These are phyloP conservation scores for Narcine bancroftii DNA, from an alignment of 2,113 vertebrate genomes.

Conservation along the genomic window DNA sequence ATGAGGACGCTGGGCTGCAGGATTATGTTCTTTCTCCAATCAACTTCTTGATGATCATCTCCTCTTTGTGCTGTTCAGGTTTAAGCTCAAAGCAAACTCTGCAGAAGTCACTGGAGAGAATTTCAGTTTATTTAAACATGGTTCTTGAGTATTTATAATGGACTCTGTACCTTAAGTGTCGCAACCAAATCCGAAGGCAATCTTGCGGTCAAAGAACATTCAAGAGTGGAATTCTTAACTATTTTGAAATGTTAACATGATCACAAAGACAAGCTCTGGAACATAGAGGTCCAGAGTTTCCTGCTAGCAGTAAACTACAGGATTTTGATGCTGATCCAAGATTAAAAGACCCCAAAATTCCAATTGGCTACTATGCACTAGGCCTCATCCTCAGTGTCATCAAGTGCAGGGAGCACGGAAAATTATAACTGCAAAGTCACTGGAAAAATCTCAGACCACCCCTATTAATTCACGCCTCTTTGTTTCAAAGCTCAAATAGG, in stretches of 20 bases:
- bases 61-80: not conserved
- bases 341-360: too few relatives aligned
- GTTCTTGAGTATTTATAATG: not conserved
- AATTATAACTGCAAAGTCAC: too few relatives aligned
- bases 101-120: not conserved
- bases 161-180: not conserved
- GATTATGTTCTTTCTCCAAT: not conserved
- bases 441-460: too few relatives aligned
- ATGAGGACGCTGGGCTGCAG: not conserved
- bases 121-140: not conserved
- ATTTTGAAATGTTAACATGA: not conserved
- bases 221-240: not conserved
- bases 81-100: not conserved
- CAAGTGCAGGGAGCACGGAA: too few relatives aligned
- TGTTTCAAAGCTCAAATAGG: too few relatives aligned
- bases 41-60: not conserved
- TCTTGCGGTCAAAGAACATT: not conserved
- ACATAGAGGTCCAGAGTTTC: not conserved
- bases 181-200: not conserved
- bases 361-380: too few relatives aligned
- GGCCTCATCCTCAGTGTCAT: too few relatives aligned
- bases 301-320: too few relatives aligned
- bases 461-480: too few relatives aligned
- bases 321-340: too few relatives aligned
- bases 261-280: not conserved